A percentile compares a stretch with the other conserved stretches of the same genome.
Conservation (phyloP, 1,140 invertebrate species). For the Saxidomus purpurata region DNA sequence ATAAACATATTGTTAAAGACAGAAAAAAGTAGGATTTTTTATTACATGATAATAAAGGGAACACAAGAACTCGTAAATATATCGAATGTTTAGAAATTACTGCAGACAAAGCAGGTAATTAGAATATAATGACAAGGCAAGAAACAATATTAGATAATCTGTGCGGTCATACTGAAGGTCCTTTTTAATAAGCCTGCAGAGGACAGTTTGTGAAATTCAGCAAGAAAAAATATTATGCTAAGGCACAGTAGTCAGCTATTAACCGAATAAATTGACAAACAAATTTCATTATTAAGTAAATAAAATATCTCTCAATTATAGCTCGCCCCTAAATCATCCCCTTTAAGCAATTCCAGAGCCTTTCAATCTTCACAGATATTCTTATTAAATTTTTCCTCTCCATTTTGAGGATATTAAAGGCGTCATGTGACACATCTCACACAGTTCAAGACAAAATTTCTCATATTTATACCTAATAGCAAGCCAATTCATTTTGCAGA, state of each 20-base stretch:
- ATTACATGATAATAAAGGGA: too few species aligned
- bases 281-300: constrained; percentile 45
- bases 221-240: constrained; percentile 4
- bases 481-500: constrained; percentile 58
- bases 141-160: too few species aligned
- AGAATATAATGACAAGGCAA: too few species aligned
- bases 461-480: constrained; percentile 66
- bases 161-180: too few species aligned
- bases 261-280: constrained; percentile 25
- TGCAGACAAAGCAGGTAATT: too few species aligned
- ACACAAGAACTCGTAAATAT: too few species aligned
- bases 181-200: too few species aligned
- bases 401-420: constrained; percentile 31
- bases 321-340: constrained; percentile 22
- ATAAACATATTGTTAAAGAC: too few species aligned
- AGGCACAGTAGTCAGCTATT: constrained; percentile 4
- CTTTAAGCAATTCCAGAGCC: neutral
- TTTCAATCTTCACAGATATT: constrained; percentile 2
- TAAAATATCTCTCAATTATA: constrained; percentile 45
- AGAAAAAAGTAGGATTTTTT: too few species aligned
- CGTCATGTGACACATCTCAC: constrained; percentile 54
- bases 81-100: too few species aligned
- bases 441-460: constrained; percentile 50
- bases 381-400: constrained; percentile 23
- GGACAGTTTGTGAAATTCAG: neutral